A percentile compares a stretch with the other conserved stretches of the same genome.
Conservation (phyloP, 2,888 invertebrate genomes). For the Blera fallax region DNA sequence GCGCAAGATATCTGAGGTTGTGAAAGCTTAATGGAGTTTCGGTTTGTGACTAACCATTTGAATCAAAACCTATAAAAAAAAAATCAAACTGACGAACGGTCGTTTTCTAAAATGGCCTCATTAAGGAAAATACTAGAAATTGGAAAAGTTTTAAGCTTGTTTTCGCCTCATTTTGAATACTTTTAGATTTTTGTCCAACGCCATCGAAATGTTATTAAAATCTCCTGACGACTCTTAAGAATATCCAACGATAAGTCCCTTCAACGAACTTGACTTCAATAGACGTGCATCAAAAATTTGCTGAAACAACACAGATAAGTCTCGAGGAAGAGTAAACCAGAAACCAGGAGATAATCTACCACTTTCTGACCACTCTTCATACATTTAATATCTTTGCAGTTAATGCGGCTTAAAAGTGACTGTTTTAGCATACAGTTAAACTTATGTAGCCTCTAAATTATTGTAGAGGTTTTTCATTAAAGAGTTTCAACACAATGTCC, state of each 20-base stretch:
- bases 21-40: slow-evolving; percentile 6
- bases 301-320: no score
- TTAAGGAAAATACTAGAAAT: no score
- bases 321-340: no score
- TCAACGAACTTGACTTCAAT: background rate
- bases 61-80: background rate
- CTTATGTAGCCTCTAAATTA: no score
- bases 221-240: background rate
- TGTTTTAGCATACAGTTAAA: no score
- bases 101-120: background rate
- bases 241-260: background rate
- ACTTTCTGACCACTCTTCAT: no score
- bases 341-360: no score
- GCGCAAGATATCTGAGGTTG: slow-evolving; percentile 32
- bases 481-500: no score
- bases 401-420: no score
- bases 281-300: no score
- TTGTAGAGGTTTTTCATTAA: no score
- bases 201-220: background rate
- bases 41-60: background rate
- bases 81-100: background rate
- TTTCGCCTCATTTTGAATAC: background rate
- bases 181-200: background rate
- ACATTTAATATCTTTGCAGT: no score
- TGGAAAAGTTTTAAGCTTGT: background rate